These are phyloP conservation scores for Sinocyclocheilus anshuiensis DNA, from an alignment of 2,113 vertebrate species.

Conservation along the genomic window DNA sequence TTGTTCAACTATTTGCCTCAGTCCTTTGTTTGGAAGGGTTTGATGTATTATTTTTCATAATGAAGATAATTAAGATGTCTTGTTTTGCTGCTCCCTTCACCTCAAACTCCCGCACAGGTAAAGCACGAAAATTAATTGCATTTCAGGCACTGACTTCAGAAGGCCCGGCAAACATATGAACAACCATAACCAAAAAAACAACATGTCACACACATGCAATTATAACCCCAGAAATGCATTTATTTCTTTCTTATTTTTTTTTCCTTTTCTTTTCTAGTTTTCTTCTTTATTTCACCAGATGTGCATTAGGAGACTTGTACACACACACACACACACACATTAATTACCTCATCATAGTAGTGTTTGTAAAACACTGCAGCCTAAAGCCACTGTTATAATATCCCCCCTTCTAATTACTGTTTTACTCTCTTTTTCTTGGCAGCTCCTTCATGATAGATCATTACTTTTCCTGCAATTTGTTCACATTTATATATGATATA, in stretches of 20 bases:
- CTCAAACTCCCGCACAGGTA: conserved; percentile 24
- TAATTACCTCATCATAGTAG: conserved; percentile 96
- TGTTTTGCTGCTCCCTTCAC: conserved; percentile 28
- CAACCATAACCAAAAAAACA: conserved; percentile 40
- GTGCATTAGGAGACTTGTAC: conserved; percentile 80
- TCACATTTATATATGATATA: conserved; percentile 99
- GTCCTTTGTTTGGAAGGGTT: conserved; percentile 14
- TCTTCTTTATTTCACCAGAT: conserved; percentile 59
- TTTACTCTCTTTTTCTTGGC: conserved; percentile 90
- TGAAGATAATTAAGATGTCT: conserved; percentile 40
- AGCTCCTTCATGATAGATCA: conserved; percentile 99
- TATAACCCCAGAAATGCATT: conserved; percentile 55
- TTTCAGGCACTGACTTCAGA: conserved; percentile 46
- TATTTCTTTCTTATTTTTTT: neutral
- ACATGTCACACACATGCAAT: neutral
- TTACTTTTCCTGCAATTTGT: conserved; percentile 99
- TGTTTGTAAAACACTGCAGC: conserved; percentile 80
- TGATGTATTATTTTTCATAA: conserved; percentile 40
- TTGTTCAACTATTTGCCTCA: conserved; percentile 3
- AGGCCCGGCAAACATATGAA: conserved; percentile 50
- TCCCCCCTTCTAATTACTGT: conserved; percentile 95
- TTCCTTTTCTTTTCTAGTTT: neutral
- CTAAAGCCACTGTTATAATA: conserved; percentile 85
- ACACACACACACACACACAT: conserved; percentile 66
- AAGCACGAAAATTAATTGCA: conserved; percentile 43